Base-by-base conservation (phyloP, 2,113 vertebrate species). In the Camelus dromedarius region DNA sequence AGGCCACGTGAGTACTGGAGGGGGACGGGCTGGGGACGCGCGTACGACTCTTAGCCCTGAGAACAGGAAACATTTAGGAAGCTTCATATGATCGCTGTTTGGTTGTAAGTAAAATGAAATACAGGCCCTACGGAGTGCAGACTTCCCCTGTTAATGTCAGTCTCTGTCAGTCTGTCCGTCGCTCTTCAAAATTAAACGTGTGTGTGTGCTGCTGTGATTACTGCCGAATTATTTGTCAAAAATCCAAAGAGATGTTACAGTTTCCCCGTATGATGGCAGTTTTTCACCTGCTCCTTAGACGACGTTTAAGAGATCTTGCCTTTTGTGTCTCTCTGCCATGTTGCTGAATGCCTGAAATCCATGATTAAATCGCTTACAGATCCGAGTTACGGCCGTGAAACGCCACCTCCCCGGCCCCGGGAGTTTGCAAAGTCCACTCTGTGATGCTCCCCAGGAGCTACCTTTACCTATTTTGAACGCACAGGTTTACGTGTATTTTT, bases 181-280 rank as follows among this genome's bases (percentile, higher is more conserved):
- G 16, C 52, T 54, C 50, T 66, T 88, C 48, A 35, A n/a, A 75
- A 42, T 8, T 22, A 35, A 42, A 13, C 42, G 10, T 73, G 24
- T 56, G 15, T 42, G 79, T 35, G 12, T 18, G 20, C 3, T 30
- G 38, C 38, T 52, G 72, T 3, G 12, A 30, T 50, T 15, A 9
- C 2, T 69, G 38, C 38, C 38, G 67, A 76, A 84, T 84, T n/a
- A 42, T 50, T 30, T 76, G 54, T 8, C 15, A 15, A 12, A 82
- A 62, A 3, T 15, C 24, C 16, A 46, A 46, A n/a, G 58, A 69
- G 32, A 4, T 1, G 3, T 5, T 50, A 10, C 20, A 58, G 0
- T 30, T 54, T 77, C 4, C 52, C 30, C 15, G 22, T 15, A 38
- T 8, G 18, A 28, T 28, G n/a, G 11, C 15, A 16, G 24, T 11